These are phyloP conservation scores for Muscina levida DNA, from an alignment of 2,888 invertebrate species.

Conservation along the genomic window DNA sequence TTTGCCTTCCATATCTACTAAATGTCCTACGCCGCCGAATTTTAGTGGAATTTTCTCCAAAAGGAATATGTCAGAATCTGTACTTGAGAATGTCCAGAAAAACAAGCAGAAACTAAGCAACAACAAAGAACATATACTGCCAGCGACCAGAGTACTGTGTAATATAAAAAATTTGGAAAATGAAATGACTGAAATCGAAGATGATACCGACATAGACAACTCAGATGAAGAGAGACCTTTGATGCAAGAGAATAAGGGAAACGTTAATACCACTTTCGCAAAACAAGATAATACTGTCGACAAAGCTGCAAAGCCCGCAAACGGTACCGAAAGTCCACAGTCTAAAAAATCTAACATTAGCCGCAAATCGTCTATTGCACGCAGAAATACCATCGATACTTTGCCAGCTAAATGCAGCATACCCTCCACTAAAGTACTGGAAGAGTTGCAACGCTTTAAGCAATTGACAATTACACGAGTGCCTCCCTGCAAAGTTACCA, in stretches of 20 bases:
- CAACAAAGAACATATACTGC: conserved; percentile 47
- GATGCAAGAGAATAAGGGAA: conserved; percentile 6
- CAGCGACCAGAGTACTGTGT: conserved; percentile 57
- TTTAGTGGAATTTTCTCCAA: conserved; percentile 62
- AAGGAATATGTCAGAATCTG: background rate
- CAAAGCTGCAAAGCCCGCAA: background rate
- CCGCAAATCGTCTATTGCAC: background rate
- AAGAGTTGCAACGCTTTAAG: conserved; percentile 8
- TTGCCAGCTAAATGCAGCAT: conserved; percentile 1
- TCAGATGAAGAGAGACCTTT: conserved; percentile 52
- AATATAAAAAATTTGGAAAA: conserved; percentile 57
- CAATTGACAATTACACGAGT: background rate
- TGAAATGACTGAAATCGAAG: conserved; percentile 59
- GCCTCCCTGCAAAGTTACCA: background rate
- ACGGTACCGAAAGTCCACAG: background rate
- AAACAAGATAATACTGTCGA: conserved; percentile 7
- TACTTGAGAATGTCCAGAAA: conserved; percentile 33
- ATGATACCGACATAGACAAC: conserved; percentile 57
- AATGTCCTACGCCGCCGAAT: conserved; percentile 55
- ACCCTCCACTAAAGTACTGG: conserved; percentile 2
- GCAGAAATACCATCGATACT: conserved; percentile 20
- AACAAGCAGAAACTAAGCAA: conserved; percentile 45
- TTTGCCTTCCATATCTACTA: conserved; percentile 55
- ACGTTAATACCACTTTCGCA: background rate
- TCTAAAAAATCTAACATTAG: too few species aligned